Evolutionary conservation across 2,113 vertebrate species (phyloP), one percentile per base, ranked within the genome.

Genomic region (Mellivora capensis): DNA sequence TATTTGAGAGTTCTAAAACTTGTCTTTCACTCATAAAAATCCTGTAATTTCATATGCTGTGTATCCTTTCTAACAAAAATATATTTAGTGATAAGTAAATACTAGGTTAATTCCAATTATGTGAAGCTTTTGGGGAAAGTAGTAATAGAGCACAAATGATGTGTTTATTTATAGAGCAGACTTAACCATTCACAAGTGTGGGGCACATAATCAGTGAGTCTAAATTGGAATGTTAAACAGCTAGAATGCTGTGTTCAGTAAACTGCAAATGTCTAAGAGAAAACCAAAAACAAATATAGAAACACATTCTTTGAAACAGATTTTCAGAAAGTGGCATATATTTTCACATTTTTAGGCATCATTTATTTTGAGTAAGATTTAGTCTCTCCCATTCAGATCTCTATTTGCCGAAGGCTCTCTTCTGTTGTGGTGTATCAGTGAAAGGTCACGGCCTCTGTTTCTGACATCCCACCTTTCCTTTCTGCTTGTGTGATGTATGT

Each of bases 1-100:
- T 99, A 98, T 98, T 98, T 98, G 97, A 98, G 98, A 99, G 97
- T 98, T 98, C 98, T 98, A 98, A 98, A 98, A 94, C 98, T 99
- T 98, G 98, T 99, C 98, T 98, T 98, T 96, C 98, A 98, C 95
- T 98, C 97, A 97, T 97, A 82, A 98, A 93, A 97, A 96, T 97
- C 97, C 96, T 98, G 97, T 99, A 97, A 98, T 98, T 98, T 98
- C 98, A 98, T 98, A 98, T 98, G 98, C 97, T 99, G 98, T 99
- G 98, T 98, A 98, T 98, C 97, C 98, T 98, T 98, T 99, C 98
- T 98, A 98, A 99, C 97, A 98, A 99, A 99, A 99, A 98, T 98
- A 97, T 96, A 98, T 98, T 99, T 98, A 98, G 98, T 98, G 97
- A 98, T 94, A 96, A 98, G 89, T 89, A 87, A 97, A 96, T 96